Evolutionary conservation across 2,888 invertebrate genomes (phyloP).

Genomic region (Anoncus sp.): DNA sequence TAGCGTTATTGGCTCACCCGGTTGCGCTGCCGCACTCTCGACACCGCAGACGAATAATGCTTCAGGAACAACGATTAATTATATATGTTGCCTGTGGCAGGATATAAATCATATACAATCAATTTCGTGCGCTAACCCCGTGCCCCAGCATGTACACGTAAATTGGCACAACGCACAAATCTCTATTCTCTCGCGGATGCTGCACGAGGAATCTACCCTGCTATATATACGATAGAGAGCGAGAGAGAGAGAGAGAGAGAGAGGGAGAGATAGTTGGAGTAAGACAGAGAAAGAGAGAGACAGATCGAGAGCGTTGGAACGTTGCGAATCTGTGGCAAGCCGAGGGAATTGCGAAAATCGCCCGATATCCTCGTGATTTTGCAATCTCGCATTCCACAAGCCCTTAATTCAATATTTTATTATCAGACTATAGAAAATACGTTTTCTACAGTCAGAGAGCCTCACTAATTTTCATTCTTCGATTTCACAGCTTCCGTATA

Average conservation of each 20-base stretch:
- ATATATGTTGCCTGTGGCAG: conserved; percentile 77
- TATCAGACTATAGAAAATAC: background rate
- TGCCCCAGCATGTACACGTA: conserved; percentile 27
- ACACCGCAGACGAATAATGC: conserved; percentile 72
- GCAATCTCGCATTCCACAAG: conserved; percentile 58
- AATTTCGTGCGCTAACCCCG: conserved; percentile 70
- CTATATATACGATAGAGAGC: background rate
- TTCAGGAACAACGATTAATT: conserved; percentile 78
- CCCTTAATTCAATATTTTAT: conserved; percentile 11
- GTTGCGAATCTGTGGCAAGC: conserved; percentile 49
- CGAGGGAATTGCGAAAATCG: conserved; percentile 58
- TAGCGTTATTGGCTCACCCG: conserved; percentile 21
- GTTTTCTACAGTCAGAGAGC: background rate
- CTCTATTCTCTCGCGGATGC: conserved; percentile 39
- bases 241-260: conserved; percentile 6
- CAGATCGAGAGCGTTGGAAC: background rate
- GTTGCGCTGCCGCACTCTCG: conserved; percentile 7
- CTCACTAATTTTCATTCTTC: conserved; percentile 1
- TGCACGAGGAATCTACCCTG: conserved; percentile 15
- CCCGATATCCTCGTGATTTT: conserved; percentile 58
- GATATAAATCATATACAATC: conserved; percentile 79
- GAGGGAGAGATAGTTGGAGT: background rate
- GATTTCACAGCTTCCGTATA: background rate
- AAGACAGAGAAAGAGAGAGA: conserved; percentile 1
- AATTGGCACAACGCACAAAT: conserved; percentile 50